These are phyloP conservation scores for Phalacrocorax pelagicus DNA, from an alignment of 2,113 vertebrate genomes.

Conservation along the genomic window DNA sequence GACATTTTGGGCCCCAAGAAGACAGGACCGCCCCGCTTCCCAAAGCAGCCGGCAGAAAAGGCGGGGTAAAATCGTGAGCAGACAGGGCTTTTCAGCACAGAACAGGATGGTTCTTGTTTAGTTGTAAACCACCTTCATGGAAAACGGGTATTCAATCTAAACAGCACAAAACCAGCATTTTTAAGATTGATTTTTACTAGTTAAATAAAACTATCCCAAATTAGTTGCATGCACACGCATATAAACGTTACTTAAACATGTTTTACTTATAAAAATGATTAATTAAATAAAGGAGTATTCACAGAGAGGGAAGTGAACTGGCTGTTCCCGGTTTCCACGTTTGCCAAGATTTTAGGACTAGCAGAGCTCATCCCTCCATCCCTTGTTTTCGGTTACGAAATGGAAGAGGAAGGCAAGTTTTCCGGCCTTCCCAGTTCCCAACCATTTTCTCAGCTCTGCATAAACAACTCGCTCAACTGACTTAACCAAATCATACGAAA, in stretches of 20 bases:
- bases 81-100: background rate
- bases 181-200: background rate
- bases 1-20: background rate
- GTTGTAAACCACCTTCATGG: background rate
- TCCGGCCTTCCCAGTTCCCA: background rate
- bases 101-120: background rate
- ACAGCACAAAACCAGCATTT: background rate
- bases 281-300: background rate
- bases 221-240: no score
- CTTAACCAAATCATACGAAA: background rate
- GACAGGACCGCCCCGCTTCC: background rate
- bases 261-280: background rate
- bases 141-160: background rate
- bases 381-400: background rate
- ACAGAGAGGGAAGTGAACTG: background rate
- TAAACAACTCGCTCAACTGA: background rate
- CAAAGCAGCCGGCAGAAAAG: background rate
- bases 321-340: background rate
- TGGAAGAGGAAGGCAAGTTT: background rate
- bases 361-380: background rate
- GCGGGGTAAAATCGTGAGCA: background rate
- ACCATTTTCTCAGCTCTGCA: background rate
- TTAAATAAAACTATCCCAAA: background rate
- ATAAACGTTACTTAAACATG: background rate
- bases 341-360: background rate